phyloP scores from a whole-genome alignment of 2,888 invertebrate genomes.

The Aricia artaxerxes region DNA sequence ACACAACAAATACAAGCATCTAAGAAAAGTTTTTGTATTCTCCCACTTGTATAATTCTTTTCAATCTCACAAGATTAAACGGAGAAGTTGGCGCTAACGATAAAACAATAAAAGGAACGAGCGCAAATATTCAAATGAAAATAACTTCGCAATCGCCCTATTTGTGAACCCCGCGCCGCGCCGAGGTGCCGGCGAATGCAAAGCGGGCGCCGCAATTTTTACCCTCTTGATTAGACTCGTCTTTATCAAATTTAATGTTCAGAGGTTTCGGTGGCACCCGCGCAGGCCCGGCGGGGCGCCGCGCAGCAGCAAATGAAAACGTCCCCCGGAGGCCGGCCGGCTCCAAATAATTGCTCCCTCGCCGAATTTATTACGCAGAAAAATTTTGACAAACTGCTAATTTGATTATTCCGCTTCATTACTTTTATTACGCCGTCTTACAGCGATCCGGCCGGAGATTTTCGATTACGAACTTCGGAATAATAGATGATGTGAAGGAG shows the following conservation, averaged over 20 bases:
- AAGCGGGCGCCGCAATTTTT: slow-evolving; percentile 33
- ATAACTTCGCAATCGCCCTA: slow-evolving; percentile 29
- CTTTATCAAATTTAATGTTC: slow-evolving; percentile 44
- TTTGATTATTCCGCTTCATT: slow-evolving; percentile 32
- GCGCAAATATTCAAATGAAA: slow-evolving; percentile 6
- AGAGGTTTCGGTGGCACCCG: slow-evolving; percentile 43
- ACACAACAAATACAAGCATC: too few relatives aligned
- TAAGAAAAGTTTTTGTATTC: neutral
- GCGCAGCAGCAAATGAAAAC: slow-evolving; percentile 56
- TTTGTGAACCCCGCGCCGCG: slow-evolving; percentile 24
- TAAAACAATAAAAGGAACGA: slow-evolving; percentile 12
- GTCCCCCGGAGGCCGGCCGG: slow-evolving; percentile 60
- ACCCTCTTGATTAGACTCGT: slow-evolving; percentile 42
- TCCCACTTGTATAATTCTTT: neutral
- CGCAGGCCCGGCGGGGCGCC: slow-evolving; percentile 48
- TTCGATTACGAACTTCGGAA: slow-evolving; percentile 23
- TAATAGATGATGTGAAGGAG: slow-evolving; percentile 21
- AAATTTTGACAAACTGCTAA: slow-evolving; percentile 65
- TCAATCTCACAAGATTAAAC: neutral
- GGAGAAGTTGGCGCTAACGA: neutral
- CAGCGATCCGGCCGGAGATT: slow-evolving; percentile 19
- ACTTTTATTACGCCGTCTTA: slow-evolving; percentile 29
- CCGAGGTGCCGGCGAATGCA: neutral
- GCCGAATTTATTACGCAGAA: slow-evolving; percentile 66
- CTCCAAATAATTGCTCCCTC: slow-evolving; percentile 64